Conservation (phyloP, 2,888 invertebrate species). For the Fragum sueziense region DNA sequence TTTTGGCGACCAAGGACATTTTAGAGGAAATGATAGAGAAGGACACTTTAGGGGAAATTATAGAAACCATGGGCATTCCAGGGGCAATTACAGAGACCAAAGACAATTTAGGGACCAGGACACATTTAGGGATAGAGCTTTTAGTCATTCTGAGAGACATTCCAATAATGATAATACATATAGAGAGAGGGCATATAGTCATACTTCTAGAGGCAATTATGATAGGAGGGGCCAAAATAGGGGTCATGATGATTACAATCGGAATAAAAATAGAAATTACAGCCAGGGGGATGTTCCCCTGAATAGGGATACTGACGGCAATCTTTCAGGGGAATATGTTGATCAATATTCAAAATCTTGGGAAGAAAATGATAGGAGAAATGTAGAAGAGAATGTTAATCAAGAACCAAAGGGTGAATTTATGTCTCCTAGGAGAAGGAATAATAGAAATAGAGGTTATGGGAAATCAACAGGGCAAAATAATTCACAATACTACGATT, state of each 20-base stretch:
- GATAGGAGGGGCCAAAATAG: not conserved
- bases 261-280: slow-evolving; percentile 21
- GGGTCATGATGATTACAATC: slow-evolving; percentile 19
- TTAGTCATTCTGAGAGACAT: not conserved
- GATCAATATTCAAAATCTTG: not conserved
- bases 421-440: not conserved
- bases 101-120: not conserved
- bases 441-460: slow-evolving; percentile 26
- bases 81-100: not conserved
- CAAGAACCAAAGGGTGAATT: not conserved
- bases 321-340: not conserved
- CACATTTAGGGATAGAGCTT: slow-evolving; percentile 16
- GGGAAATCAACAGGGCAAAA: slow-evolving; percentile 9
- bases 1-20: too few species aligned
- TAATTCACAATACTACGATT: not conserved
- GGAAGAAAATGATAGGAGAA: not conserved
- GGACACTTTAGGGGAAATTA: too few species aligned
- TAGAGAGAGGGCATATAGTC: slow-evolving; percentile 26
- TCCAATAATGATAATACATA: not conserved
- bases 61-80: not conserved
- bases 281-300: not conserved
- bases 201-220: not conserved
- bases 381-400: not conserved
- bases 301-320: not conserved
- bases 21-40: too few species aligned